Conservation (phyloP, 1,140 invertebrate genomes). For the Drosophila lini region DNA sequence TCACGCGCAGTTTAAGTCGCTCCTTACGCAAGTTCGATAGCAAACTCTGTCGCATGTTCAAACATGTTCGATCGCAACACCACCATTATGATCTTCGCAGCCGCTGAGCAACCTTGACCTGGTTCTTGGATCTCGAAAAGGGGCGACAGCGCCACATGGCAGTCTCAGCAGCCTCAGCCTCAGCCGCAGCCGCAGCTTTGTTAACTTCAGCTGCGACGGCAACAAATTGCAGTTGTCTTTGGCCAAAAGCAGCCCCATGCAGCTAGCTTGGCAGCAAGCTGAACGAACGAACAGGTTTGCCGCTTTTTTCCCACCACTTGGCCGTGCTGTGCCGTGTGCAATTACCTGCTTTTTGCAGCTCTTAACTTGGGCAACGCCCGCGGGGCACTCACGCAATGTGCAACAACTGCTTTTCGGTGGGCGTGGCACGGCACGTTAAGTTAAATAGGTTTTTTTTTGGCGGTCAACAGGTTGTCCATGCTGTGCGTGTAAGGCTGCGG, state of each 20-base stretch:
- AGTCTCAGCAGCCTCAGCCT: not conserved
- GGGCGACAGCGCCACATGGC: constrained; percentile 42
- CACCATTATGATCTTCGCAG: constrained; percentile 57
- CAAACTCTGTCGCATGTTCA: not conserved
- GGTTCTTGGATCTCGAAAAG: constrained; percentile 66
- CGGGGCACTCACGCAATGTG: constrained; percentile 27
- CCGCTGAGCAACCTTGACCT: constrained; percentile 64
- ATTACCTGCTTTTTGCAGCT: constrained; percentile 40
- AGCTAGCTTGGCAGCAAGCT: not conserved
- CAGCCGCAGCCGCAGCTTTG: not conserved
- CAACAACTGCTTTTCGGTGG: constrained; percentile 23
- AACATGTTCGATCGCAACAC: constrained; percentile 50
- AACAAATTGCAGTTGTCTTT: constrained; percentile 50
- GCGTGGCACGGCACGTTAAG: constrained; percentile 39
- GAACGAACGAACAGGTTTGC: constrained; percentile 23
- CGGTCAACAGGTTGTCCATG: constrained; percentile 31
- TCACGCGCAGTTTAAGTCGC: not conserved
- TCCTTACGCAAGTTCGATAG: not conserved
- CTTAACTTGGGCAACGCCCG: constrained; percentile 29
- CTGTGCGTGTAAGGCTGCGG: constrained; percentile 32
- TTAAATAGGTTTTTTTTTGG: constrained; percentile 40
- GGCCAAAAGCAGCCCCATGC: constrained; percentile 33
- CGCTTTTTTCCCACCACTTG: constrained; percentile 32
- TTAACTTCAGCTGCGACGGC: constrained; percentile 17
- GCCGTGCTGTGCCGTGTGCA: constrained; percentile 14